Conservation (phyloP, 2,888 invertebrate species). For the Philhelius pedissequus region DNA sequence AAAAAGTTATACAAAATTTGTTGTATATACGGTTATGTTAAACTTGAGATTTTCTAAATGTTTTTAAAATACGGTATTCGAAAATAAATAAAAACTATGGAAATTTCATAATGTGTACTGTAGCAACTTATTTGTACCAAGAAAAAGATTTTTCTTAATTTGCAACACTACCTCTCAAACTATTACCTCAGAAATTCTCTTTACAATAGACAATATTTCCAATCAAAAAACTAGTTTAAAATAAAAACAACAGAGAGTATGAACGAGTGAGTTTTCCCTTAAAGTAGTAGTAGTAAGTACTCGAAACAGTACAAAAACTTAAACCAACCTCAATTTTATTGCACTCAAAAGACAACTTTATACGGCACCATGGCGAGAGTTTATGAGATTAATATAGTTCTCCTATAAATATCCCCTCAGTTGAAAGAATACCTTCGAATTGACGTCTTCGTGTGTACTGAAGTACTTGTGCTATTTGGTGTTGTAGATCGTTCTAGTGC, state of each 20-base stretch:
- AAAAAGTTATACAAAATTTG: too few relatives aligned
- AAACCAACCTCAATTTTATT: not conserved
- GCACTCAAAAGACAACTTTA: not conserved
- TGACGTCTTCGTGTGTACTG: conserved; percentile 21
- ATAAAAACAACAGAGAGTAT: not conserved
- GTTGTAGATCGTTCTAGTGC: not conserved
- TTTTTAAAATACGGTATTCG: too few relatives aligned
- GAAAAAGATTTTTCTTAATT: too few relatives aligned
- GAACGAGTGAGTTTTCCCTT: not conserved
- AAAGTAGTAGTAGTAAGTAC: not conserved
- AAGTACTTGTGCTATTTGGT: not conserved
- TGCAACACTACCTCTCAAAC: too few relatives aligned
- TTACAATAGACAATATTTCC: not conserved
- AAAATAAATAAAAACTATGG: too few relatives aligned
- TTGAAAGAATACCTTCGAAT: conserved; percentile 27
- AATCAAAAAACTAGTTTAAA: not conserved
- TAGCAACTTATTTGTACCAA: too few relatives aligned
- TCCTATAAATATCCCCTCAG: conserved; percentile 45
- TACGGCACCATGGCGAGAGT: not conserved
- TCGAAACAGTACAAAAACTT: not conserved
- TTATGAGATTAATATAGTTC: not conserved
- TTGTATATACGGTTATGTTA: too few relatives aligned
- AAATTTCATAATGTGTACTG: too few relatives aligned
- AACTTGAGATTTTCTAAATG: too few relatives aligned
- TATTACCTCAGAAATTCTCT: not conserved